Evolutionary conservation across 2,797 vertebrate genomes (phyloP), one percentile per base, ranked within the genome.

Genomic region (Hippopotamyrus pictus): DNA sequence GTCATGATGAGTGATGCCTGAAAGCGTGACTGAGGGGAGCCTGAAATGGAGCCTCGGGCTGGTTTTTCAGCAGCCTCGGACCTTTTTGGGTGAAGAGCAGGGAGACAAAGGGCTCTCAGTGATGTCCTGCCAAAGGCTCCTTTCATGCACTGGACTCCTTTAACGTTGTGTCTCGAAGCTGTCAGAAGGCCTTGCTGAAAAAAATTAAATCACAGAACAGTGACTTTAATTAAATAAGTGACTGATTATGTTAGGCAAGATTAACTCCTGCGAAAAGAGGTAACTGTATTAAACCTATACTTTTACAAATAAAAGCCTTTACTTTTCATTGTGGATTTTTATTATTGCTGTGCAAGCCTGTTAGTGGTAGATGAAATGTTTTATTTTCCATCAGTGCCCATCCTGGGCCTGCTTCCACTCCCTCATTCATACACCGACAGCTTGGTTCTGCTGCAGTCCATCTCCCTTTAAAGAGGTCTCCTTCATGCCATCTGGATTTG

Each of bases 1-100:
- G n/a, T 19, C 12, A 50, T 76, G 73, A 85, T 89, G 89, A 90
- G 44, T 88, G 88, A 90, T 89, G 86, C 3, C 48, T 25, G 3
- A 84, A 73, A 87, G 37, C 29, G 33, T 89, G 86, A 65, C 88
- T 41, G 76, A 57, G 73, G 22, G 50, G 84, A 54, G 25, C n/a
- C 79, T 83, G 73, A 2, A 83, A 57, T 33, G 62, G 33, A 82
- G 46, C 33, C 33, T 25, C 5, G 17, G 69, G 48, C 54, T 33
- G 46, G 9, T 65, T 50, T 87, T 46, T 62, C 57, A 62, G 51
- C 19, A 59, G 57, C 86, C 12, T n/a, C 0, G 0, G 17, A 37
- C 73, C 33, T 44, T 79, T 79, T n/a, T 19, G 82, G 41, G 82
- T 51, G 22, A 84, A 84, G 44, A 50, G 82, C 44, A 29, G 7